Conservation (phyloP, 2,113 vertebrate genomes). For the Urocynchramus pylzowi region DNA sequence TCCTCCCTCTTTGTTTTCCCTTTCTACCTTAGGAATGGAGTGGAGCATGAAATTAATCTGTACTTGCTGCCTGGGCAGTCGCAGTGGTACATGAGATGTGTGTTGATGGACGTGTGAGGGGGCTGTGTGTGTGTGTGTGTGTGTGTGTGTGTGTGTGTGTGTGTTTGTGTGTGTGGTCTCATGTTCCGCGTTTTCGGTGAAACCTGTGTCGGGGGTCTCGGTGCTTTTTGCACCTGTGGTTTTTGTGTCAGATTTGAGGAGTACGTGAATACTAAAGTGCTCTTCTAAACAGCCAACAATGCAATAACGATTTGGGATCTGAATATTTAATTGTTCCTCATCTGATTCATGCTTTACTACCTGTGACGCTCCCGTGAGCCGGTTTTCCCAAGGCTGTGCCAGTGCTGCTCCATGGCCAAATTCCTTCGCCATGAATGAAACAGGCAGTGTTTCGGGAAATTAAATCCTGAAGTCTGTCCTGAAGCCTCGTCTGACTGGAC, state of each 20-base stretch:
- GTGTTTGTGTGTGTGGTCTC: not conserved
- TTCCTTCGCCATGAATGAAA: not conserved
- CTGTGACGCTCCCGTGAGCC: not conserved
- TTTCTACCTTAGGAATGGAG: not conserved
- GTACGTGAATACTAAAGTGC: not conserved
- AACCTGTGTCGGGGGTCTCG: rapidly evolving
- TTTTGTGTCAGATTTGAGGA: not conserved
- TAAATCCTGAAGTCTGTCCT: not conserved
- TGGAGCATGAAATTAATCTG: not conserved
- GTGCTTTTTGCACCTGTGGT: not conserved
- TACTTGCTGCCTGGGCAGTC: not conserved
- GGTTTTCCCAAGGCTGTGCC: not conserved
- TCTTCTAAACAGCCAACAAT: not conserved
- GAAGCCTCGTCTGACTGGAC: not conserved
- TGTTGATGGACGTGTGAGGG: not conserved
- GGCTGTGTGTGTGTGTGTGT: not conserved
- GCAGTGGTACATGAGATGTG: not conserved
- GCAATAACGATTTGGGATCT: not conserved
- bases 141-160: not conserved
- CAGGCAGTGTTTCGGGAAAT: not conserved
- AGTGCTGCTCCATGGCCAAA: not conserved
- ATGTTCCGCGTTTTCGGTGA: not conserved
- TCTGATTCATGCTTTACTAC: not conserved
- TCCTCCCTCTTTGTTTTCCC: not conserved
- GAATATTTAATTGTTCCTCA: not conserved